Base-by-base conservation (phyloP, 2,888 invertebrate species). In the Polyommatus icarus region DNA sequence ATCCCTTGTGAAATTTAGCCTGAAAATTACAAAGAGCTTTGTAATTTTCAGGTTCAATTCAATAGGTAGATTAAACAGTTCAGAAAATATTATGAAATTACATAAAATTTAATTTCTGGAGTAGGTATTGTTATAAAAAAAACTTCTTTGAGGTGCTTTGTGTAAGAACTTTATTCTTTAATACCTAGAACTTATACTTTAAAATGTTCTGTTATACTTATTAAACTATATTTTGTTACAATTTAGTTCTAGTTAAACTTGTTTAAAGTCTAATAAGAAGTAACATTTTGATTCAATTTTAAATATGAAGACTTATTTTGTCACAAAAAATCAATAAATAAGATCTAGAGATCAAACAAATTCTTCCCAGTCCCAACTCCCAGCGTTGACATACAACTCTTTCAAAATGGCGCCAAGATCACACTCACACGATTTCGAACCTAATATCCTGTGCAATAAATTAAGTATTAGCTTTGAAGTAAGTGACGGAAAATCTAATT, bases 361-460 rank as follows among this genome's bases (percentile, higher is more conserved):
- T 40, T 36, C 40, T 72, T 20, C 20, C 7, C 32, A 32, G 32
- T 32, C 32, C 32, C 32, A 32, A 32, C 32, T 32, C 32, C 32
- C 15, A 8, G n/a, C n/a, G 72, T 72, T 72, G 72, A 72, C n/a
- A 20, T 40, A 72, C 72, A 40, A 72, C 72, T 72, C 40, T 40
- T 24, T 72, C 40, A 40, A 72, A 18, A 40, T 72, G 72, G 72
- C 72, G 72, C 72, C 72, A 40, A 72, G n/a, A 72, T 72, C 15
- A n/a, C 1, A 40, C n/a, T 18, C 36, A 36, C 3, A 40, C 36
- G 7, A 72, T 12, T 72, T 10, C 20, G n/a, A 72, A 72, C 72
- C 20, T 40, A 40, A 72, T 0, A n/a, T 10, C 20, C 2, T 20
- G 3, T 10, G 40, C 1, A 20, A 72, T 72, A 72, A 72, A 72